These are phyloP conservation scores for Megamerina dolium DNA, from an alignment of 2,888 invertebrate species.

Conservation along the genomic window DNA sequence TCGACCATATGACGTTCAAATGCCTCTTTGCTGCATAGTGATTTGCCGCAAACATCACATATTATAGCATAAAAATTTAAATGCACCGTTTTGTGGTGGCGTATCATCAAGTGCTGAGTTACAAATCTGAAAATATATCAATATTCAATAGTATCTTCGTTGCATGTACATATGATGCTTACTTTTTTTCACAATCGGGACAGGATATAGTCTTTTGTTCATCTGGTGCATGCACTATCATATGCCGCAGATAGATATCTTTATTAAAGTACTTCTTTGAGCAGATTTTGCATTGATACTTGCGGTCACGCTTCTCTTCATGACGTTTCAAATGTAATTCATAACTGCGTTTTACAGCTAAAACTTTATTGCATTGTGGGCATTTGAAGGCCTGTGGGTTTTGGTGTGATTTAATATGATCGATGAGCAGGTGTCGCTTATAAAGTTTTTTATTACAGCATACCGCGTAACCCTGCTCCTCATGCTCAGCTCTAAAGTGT, in stretches of 20 bases:
- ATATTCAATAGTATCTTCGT: too few species aligned
- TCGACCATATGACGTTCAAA: conserved; percentile 39
- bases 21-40: conserved; percentile 35
- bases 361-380: conserved; percentile 32
- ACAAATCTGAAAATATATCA: conserved; percentile 40
- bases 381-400: conserved; percentile 45
- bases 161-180: too few species aligned
- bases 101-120: conserved; percentile 34
- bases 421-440: conserved; percentile 38
- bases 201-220: conserved; percentile 36
- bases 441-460: conserved; percentile 43
- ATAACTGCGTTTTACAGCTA: conserved; percentile 34
- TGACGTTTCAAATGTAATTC: conserved; percentile 37
- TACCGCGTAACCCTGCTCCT: conserved; percentile 35
- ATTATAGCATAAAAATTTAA: conserved; percentile 39
- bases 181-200: conserved; percentile 29
- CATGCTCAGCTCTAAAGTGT: conserved; percentile 17
- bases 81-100: conserved; percentile 39
- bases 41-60: conserved; percentile 44
- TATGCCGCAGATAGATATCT: conserved; percentile 34
- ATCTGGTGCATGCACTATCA: conserved; percentile 38
- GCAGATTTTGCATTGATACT: conserved; percentile 39
- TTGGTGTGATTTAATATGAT: conserved; percentile 41
- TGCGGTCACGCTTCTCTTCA: conserved; percentile 29
- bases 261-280: conserved; percentile 37